phyloP scores from a whole-genome alignment of 2,888 invertebrate species.

The Abrostola triplasia region DNA sequence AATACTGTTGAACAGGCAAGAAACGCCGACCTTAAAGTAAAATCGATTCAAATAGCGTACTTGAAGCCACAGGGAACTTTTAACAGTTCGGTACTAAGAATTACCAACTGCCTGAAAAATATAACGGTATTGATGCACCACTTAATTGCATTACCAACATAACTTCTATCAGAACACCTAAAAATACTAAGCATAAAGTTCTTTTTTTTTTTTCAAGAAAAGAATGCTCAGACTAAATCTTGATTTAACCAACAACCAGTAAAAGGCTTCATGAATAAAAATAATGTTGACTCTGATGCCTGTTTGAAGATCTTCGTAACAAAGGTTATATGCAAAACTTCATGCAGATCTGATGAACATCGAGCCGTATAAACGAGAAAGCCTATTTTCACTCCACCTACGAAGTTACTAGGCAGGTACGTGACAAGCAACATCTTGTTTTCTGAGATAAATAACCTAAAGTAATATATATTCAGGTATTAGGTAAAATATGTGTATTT shows the following conservation, averaged over 20 bases:
- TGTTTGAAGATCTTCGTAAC: conserved; percentile 29
- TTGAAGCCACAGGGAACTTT: no score
- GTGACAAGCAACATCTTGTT: background rate
- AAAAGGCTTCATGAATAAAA: conserved; percentile 1
- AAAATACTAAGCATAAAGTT: background rate
- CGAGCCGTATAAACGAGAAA: background rate
- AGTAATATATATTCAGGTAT: no score
- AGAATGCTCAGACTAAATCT: background rate
- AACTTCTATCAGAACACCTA: background rate
- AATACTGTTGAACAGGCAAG: no score
- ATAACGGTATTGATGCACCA: no score
- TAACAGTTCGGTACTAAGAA: no score
- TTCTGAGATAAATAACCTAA: background rate
- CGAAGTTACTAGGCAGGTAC: background rate
- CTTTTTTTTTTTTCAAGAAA: background rate
- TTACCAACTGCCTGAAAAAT: no score
- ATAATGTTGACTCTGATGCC: conserved; percentile 18
- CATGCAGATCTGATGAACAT: conserved; percentile 11
- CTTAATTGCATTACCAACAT: no score
- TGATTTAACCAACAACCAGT: conserved; percentile 1
- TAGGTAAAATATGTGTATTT: no score
- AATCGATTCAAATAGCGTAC: no score
- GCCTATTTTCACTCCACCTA: background rate
- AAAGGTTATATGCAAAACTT: conserved; percentile 25
- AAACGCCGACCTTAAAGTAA: no score